These are phyloP conservation scores for Drymodes brunneopygia DNA, from an alignment of 2,113 vertebrate genomes.

Conservation along the genomic window DNA sequence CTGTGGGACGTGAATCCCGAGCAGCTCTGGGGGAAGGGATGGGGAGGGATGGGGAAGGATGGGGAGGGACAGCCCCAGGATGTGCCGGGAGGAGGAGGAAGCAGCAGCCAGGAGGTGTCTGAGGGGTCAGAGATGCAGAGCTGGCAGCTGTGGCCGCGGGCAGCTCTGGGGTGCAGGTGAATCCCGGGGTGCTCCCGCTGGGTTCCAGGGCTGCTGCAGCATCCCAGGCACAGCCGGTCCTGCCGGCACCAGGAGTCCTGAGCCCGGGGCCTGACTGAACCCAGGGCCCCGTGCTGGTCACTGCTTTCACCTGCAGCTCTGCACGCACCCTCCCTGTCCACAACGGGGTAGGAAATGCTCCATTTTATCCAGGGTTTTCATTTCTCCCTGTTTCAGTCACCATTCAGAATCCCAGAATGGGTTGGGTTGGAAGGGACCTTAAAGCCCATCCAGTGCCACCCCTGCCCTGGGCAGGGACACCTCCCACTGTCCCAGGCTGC, in stretches of 20 bases:
- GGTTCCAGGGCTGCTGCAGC: background rate
- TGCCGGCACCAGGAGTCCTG: no score
- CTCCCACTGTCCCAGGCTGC: background rate
- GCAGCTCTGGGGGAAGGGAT: background rate
- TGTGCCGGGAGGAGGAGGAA: background rate
- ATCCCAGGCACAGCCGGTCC: background rate
- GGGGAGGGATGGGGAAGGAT: background rate
- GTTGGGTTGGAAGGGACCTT: background rate
- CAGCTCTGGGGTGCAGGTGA: background rate
- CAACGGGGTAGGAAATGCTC: rapidly evolving
- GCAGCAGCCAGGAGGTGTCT: background rate
- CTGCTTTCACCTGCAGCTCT: background rate
- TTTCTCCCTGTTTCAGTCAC: background rate
- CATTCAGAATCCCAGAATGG: background rate
- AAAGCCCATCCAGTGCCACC: rapidly evolving
- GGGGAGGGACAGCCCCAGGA: background rate
- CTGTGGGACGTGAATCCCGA: constrained; percentile 1
- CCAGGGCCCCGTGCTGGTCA: background rate
- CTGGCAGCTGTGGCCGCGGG: background rate
- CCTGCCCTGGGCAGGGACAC: background rate
- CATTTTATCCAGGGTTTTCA: background rate
- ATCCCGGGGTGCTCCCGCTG: rapidly evolving
- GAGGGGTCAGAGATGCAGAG: background rate
- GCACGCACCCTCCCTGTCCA: background rate
- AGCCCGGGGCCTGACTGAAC: no score